Conservation (phyloP, 2,888 invertebrate genomes). For the Xestia ashworthii region DNA sequence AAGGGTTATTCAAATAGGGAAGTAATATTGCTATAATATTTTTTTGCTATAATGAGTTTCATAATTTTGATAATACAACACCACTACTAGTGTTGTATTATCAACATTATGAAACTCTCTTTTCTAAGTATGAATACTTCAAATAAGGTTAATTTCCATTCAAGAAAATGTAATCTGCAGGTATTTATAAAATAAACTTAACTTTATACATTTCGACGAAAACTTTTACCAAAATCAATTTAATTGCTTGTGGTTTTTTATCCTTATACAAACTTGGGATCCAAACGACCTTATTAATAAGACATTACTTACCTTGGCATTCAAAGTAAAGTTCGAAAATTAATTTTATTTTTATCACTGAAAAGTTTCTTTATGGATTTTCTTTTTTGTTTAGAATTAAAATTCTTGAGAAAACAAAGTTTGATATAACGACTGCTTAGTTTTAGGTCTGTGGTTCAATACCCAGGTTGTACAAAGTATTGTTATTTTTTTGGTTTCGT, state of each 20-base stretch:
- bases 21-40: too few relatives aligned
- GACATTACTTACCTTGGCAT: not conserved
- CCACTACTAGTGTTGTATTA: too few relatives aligned
- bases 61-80: too few relatives aligned
- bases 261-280: constrained; percentile 2
- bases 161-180: not conserved
- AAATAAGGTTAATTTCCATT: not conserved
- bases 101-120: not conserved
- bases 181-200: not conserved
- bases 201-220: not conserved
- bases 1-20: too few relatives aligned
- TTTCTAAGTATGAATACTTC: too few relatives aligned
- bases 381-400: not conserved
- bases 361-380: not conserved
- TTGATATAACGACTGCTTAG: not conserved
- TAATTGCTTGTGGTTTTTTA: constrained; percentile 12
- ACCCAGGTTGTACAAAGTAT: not conserved
- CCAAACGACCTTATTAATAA: constrained; percentile 1
- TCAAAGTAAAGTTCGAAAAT: not conserved
- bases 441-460: not conserved
- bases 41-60: too few relatives aligned
- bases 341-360: not conserved
- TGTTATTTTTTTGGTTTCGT: too few relatives aligned
- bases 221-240: not conserved
- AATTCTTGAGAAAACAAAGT: not conserved